Conservation (phyloP, 2,888 invertebrate species). For the Polymixis flavicincta region DNA sequence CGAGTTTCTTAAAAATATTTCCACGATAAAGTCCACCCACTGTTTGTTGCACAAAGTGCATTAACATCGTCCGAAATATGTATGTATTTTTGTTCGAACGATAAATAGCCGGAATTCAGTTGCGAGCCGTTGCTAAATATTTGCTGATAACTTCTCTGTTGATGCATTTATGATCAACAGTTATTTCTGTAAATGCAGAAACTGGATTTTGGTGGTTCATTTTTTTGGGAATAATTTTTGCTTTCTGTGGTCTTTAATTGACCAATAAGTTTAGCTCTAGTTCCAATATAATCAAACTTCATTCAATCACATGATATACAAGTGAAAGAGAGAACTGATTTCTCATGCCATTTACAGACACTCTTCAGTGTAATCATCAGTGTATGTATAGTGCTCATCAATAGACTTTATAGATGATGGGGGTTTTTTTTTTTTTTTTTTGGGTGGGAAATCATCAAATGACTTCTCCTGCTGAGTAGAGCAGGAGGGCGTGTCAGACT, state of each 20-base stretch:
- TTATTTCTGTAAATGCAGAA: constrained; percentile 58
- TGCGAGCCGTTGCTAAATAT: constrained; percentile 74
- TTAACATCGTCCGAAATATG: constrained; percentile 82
- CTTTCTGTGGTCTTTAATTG: not conserved
- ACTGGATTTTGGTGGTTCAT: constrained; percentile 10
- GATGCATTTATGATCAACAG: constrained; percentile 72
- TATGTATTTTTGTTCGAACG: constrained; percentile 80
- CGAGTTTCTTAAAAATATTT: not conserved
- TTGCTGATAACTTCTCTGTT: constrained; percentile 67
- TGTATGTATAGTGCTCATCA: not conserved
- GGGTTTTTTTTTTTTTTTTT: no score
- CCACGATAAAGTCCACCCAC: constrained; percentile 37
- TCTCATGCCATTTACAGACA: not conserved
- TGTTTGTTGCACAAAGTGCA: constrained; percentile 77
- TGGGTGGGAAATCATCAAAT: no score
- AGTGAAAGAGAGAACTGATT: not conserved
- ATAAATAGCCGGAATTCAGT: constrained; percentile 82
- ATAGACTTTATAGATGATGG: not conserved
- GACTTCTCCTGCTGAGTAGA: no score
- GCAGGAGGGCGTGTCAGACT: no score
- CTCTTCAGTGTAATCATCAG: not conserved
- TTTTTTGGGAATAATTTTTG: constrained; percentile 6
- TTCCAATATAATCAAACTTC: not conserved
- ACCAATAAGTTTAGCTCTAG: no score
- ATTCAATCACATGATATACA: no score